Base-by-base conservation (phyloP, 2,888 invertebrate species). In the Tenthredo amoena region DNA sequence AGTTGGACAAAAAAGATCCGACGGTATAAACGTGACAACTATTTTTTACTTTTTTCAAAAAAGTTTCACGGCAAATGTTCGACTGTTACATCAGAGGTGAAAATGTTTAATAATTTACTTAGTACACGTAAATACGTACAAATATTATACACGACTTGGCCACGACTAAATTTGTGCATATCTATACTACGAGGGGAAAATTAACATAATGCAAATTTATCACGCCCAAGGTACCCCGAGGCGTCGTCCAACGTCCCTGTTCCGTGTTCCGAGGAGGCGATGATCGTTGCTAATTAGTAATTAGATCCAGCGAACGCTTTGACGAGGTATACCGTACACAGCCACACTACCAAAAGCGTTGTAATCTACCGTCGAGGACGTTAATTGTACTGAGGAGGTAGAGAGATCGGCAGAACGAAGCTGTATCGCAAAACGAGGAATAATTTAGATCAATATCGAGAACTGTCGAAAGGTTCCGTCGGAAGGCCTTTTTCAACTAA, bases 151-250 rank as follows among this genome's bases (percentile, higher is more conserved):
- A 18, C 68, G 34, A 68, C 68, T 68, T 18, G 18, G 18, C 26
- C 21, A 21, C 81, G 40, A 62, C 40, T 40, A 81, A 37, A 40
- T 37, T 62, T 62, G 3, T 40, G 37, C 9, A 74, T 40, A 43
- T 43, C 2, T 55, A 31, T 37, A 26, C 47, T 21, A 62, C 31
- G 37, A 81, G n/a, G 62, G 10, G 58, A 21, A 58, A 81, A 83
- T 83, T 83, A 83, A 68, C 82, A 68, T 83, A 83, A 81, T 81
- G 81, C 62, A 81, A 81, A 81, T 81, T 81, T 47, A 47, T 81
- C 81, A 21, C 62, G 81, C 37, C 40, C 37, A n/a, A 81, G 58
- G 62, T 81, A 62, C 12, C 62, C 62, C 34, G 62, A 26, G 81
- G 62, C 58, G 40, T 62, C 58, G 40, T 62, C 62, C 81, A 21